Percentiles rank a stretch among this genome's conserved stretches.
phyloP scores from a whole-genome alignment of 2,113 vertebrate species.

The Vicugna pacos region DNA sequence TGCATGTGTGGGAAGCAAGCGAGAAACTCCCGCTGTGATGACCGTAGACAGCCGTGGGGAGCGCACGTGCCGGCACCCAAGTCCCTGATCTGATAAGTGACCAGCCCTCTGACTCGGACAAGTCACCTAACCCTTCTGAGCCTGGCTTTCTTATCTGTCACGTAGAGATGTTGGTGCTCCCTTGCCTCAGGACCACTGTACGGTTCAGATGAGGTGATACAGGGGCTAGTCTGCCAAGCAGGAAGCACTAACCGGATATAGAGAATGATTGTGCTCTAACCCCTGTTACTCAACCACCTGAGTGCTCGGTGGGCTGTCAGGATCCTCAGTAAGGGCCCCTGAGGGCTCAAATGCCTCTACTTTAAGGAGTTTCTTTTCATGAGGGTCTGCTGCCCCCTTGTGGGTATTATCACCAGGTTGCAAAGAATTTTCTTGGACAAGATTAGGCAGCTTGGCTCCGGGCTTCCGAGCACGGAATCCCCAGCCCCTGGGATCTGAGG shows the following conservation, averaged over 20 bases:
- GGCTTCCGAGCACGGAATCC: too few species aligned
- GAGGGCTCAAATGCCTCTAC: not conserved
- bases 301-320: not conserved
- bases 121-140: not conserved
- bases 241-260: not conserved
- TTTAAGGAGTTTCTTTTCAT: not conserved
- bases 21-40: not conserved
- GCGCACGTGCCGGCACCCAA: accelerated
- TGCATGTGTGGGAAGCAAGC: accelerated
- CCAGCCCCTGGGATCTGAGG: not conserved
- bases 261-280: not conserved
- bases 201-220: not conserved
- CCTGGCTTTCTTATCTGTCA: not conserved
- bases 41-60: too few species aligned
- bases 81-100: not conserved
- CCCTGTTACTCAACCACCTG: not conserved
- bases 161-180: not conserved
- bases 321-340: not conserved
- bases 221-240: not conserved
- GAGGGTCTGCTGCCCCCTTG: slow-evolving; percentile 64
- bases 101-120: not conserved
- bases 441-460: accelerated
- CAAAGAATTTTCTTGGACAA: not conserved
- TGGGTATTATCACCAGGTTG: not conserved
- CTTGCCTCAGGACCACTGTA: not conserved